A percentile compares a stretch with the other conserved stretches of the same genome.
phyloP scores from a whole-genome alignment of 2,113 vertebrate genomes.

The Elgaria multicarinata region DNA sequence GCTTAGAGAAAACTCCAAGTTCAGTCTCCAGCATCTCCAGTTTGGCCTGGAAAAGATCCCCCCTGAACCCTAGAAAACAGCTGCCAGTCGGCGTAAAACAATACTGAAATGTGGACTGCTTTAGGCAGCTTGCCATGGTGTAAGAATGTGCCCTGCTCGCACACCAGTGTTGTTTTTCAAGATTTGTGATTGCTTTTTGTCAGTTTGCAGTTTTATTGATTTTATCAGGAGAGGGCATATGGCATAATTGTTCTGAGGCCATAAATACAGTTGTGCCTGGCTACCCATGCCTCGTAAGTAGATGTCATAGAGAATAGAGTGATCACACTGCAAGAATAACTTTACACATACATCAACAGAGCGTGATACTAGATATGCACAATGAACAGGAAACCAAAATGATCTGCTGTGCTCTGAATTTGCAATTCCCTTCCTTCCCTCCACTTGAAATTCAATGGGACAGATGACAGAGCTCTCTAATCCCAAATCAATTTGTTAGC shows the following conservation, averaged over 20 bases:
- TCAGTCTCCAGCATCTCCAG: too few species aligned
- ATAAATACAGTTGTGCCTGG: neutral
- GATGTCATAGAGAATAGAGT: neutral
- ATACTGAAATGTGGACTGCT: neutral
- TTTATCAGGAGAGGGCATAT: conserved; percentile 15
- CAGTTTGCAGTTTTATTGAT: conserved; percentile 57
- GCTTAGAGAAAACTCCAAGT: too few species aligned
- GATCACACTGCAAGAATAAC: neutral
- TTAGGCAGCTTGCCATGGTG: neutral
- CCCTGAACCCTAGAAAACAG: neutral
- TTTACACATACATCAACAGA: neutral
- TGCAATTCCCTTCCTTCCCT: neutral
- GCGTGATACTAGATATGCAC: neutral
- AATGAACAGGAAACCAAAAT: neutral
- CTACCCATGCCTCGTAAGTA: neutral
- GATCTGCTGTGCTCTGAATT: neutral
- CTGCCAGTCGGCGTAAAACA: neutral
- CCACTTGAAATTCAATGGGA: conserved; percentile 57
- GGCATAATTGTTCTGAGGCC: conserved; percentile 21
- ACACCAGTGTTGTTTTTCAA: neutral
- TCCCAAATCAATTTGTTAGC: conserved; percentile 64
- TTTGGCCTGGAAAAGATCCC: neutral
- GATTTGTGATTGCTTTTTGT: neutral
- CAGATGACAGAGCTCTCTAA: conserved; percentile 57
- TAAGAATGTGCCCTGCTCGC: neutral